Evolutionary conservation across 1,140 invertebrate species (phyloP).

Genomic region (Conus betulinus): DNA sequence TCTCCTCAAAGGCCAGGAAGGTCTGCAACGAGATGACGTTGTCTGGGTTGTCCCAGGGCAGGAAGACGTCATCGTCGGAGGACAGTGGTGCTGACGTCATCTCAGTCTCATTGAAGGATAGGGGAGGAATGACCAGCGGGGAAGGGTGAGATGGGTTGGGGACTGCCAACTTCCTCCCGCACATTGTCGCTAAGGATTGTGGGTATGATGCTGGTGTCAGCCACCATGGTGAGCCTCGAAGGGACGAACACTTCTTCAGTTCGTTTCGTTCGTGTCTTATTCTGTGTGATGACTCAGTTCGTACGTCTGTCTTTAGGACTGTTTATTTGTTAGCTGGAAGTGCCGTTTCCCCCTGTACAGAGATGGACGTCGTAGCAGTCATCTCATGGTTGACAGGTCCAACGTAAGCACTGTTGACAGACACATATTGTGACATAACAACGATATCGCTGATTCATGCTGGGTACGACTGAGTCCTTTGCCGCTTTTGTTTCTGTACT

Average conservation of each 20-base stretch:
- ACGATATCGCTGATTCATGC: no score
- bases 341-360: no score
- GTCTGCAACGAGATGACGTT: conserved; percentile 20
- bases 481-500: no score
- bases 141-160: background rate
- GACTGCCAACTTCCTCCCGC: background rate
- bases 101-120: background rate
- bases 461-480: no score
- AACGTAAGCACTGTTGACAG: no score
- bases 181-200: background rate
- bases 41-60: conserved; percentile 20
- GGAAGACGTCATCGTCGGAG: background rate
- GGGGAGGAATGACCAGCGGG: background rate
- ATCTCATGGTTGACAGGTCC: no score
- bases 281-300: background rate
- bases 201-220: no score
- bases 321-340: background rate
- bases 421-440: no score
- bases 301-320: background rate
- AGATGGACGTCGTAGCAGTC: no score
- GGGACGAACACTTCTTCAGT: no score
- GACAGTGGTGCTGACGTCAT: background rate
- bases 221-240: no score
- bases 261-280: no score
- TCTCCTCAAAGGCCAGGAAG: background rate